Conservation (phyloP, 2,888 invertebrate genomes). For the Aleiodes leptofemur region DNA sequence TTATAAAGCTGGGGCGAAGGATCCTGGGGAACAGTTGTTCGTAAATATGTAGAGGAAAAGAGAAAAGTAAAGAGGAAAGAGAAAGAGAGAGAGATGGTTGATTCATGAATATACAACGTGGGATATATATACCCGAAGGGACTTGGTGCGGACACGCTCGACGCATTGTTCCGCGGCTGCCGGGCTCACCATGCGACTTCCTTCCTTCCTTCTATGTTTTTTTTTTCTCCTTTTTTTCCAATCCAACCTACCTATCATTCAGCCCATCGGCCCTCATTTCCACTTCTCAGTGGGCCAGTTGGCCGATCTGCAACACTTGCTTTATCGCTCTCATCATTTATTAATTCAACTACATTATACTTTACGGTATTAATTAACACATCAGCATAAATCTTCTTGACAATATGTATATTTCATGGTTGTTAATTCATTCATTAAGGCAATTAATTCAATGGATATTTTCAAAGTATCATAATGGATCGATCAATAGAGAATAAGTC, state of each 20-base stretch:
- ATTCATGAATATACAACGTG: slow-evolving; percentile 49
- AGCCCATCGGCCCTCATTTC: slow-evolving; percentile 41
- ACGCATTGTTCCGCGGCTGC: slow-evolving; percentile 42
- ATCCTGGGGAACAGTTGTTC: slow-evolving; percentile 63
- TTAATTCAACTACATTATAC: slow-evolving; percentile 11
- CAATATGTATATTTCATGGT: neutral
- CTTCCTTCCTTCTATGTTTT: slow-evolving; percentile 36
- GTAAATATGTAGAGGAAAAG: slow-evolving; percentile 60
- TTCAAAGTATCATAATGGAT: too few relatives aligned
- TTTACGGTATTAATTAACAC: slow-evolving; percentile 5
- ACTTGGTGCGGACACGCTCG: slow-evolving; percentile 42
- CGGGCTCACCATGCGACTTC: slow-evolving; percentile 39
- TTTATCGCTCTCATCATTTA: slow-evolving; percentile 6
- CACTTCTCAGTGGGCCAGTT: slow-evolving; percentile 48
- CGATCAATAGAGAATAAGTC: too few relatives aligned
- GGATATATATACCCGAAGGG: slow-evolving; percentile 18
- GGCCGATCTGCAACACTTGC: slow-evolving; percentile 37
- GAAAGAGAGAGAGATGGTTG: slow-evolving; percentile 31
- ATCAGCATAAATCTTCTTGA: neutral
- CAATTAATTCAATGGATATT: too few relatives aligned
- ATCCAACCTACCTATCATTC: slow-evolving; percentile 32
- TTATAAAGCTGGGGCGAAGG: slow-evolving; percentile 63
- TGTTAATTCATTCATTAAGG: neutral
- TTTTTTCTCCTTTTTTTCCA: neutral
- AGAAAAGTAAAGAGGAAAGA: slow-evolving; percentile 7